Percentiles rank a stretch among this genome's conserved stretches.
Conservation (phyloP, 2,888 invertebrate species). For the Sturmia bella region DNA sequence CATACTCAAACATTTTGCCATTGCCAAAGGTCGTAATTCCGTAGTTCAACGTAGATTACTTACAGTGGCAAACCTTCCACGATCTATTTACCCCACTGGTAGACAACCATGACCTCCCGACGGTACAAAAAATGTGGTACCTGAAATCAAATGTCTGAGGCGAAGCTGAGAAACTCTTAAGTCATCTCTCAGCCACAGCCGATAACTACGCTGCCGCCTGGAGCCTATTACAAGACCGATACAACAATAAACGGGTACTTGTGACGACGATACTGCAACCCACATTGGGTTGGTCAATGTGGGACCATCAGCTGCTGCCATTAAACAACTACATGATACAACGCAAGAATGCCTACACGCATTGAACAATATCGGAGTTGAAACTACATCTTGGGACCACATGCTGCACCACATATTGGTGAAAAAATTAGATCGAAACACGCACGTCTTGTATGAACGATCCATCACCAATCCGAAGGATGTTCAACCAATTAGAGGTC, state of each 20-base stretch:
- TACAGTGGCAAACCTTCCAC: neutral
- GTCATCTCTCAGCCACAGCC: neutral
- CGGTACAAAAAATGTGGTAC: neutral
- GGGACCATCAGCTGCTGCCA: constrained; percentile 7
- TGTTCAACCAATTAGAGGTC: neutral
- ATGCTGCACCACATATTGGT: neutral
- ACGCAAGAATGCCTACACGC: neutral
- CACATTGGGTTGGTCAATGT: neutral
- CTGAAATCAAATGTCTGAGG: neutral
- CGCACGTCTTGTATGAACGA: neutral
- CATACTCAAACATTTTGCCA: too few relatives aligned
- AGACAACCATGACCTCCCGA: neutral
- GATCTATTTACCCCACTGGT: neutral
- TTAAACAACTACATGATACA: neutral
- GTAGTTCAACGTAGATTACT: too few relatives aligned
- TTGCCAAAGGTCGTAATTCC: too few relatives aligned
- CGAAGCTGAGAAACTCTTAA: too few relatives aligned
- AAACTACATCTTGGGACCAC: neutral
- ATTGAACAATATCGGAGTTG: neutral
- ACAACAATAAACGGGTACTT: constrained; percentile 6
- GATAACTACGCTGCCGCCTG: neutral
- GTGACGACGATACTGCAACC: neutral
- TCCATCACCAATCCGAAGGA: neutral
- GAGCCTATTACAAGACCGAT: neutral
- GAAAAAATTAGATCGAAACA: neutral